Percentiles rank a stretch among this genome's conserved stretches.
Evolutionary conservation across 92 coral and sea anemone species (phyloP).

Genomic region (Porites lobata): DNA sequence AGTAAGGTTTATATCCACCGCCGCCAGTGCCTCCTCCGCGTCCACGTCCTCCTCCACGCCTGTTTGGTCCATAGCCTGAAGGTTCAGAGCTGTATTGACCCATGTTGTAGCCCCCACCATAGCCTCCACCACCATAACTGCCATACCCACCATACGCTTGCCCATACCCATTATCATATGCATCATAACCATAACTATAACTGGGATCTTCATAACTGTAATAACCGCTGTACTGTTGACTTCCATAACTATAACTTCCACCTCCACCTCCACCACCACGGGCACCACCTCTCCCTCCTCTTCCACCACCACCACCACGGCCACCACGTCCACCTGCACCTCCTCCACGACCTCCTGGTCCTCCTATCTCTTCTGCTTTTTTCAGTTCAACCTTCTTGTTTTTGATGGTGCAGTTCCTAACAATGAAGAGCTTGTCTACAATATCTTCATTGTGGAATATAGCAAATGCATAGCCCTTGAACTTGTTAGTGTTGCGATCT

Average conservation of each 20-base stretch:
- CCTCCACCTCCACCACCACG: constrained; percentile 49
- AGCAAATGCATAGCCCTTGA: constrained; percentile 87
- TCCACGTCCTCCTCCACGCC: constrained; percentile 77
- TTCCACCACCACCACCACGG: constrained; percentile 61
- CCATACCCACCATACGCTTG: constrained; percentile 14
- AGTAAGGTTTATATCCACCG: constrained; percentile 72
- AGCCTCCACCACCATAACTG: constrained; percentile 35
- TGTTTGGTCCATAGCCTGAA: constrained; percentile 88
- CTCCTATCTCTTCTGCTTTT: constrained; percentile 89
- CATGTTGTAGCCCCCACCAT: constrained; percentile 62
- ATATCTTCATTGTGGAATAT: constrained; percentile 85
- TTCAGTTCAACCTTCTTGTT: constrained; percentile 86
- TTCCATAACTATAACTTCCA: constrained; percentile 38
- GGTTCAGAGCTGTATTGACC: constrained; percentile 77
- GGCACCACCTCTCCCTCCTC: constrained; percentile 61
- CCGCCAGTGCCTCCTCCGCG: constrained; percentile 71
- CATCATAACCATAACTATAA: constrained; percentile 27
- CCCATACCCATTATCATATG: constrained; percentile 40
- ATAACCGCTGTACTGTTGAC: constrained; percentile 14
- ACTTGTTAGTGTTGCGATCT: constrained; percentile 68
- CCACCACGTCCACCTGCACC: constrained; percentile 76
- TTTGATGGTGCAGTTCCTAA: constrained; percentile 71
- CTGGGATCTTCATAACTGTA: constrained; percentile 31
- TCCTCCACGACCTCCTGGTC: constrained; percentile 64
- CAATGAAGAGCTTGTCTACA: constrained; percentile 91